Base-by-base conservation (phyloP, 2,888 invertebrate species). In the Plutella xylostella region DNA sequence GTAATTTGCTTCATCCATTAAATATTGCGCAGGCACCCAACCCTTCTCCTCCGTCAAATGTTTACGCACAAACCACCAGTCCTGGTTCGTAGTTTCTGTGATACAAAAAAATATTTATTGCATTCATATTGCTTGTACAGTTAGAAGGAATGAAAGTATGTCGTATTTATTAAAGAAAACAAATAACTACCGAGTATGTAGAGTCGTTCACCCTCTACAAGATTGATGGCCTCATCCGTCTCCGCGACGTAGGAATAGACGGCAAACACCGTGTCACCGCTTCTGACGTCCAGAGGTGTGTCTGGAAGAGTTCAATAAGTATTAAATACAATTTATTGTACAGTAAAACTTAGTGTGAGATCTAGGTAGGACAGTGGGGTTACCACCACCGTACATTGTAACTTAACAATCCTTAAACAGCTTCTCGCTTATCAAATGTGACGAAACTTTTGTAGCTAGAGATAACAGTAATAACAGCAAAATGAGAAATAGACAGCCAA, bases 11-110 rank as follows among this genome's bases (percentile, higher is more conserved):
- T 93, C 92, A 58, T 93, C 92, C 87, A 94, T 91, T 3, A 96
- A 83, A 63, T 93, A 92, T 65, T 93, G 92, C 0, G 95, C 93
- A 14, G 96, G 96, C n/a, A 96, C 95, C 92, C 94, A 95, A 48
- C 96, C 96, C 58, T 92, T 93, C 75, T 96, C 95, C 67, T 94
- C 92, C 0, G 95, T 95, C 20, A 95, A 82, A 68, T 93, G 90
- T 70, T 96, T 96, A 57, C 90, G 90, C 1, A 96, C 93, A 63
- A 92, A 93, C 95, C 96, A 96, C 95, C 96, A 96, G 65, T 96
- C 96, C 43, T 90, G 87, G 68, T 93, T 93, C 42, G 92, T 91
- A 43, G 91, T 91, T 74, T 93, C 92, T 87, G 73, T 47, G 60
- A 58, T 20, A 42, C 46, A 20, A 45, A n/a, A 25, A 22, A 43